Percentiles rank a stretch among this genome's conserved stretches.
Evolutionary conservation across 2,113 vertebrate genomes (phyloP).

Genomic region (Strigops habroptila): DNA sequence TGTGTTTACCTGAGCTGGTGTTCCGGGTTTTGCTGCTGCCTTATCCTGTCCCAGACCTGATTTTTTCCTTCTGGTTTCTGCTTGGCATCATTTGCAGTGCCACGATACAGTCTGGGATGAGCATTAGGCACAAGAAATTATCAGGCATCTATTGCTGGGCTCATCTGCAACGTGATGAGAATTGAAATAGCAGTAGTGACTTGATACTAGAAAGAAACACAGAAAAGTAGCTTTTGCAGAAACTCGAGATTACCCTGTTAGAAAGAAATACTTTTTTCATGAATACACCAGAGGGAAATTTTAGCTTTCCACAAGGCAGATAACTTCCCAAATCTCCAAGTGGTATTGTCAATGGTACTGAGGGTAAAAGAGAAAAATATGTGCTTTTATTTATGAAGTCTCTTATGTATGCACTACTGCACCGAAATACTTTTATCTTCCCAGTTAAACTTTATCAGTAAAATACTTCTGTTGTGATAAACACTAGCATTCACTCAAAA

Average conservation of each 20-base stretch:
- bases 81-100: fast-evolving
- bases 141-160: not conserved
- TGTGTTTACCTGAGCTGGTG: not conserved
- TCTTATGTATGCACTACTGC: not conserved
- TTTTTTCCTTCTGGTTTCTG: not conserved
- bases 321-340: not conserved
- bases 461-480: conserved; percentile 14
- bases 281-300: not conserved
- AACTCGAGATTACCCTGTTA: not conserved
- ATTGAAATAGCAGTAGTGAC: not conserved
- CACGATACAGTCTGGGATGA: not conserved
- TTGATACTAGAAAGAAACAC: not conserved
- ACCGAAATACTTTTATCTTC: not conserved
- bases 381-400: not conserved
- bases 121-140: not conserved
- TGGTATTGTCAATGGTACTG: not conserved
- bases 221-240: not conserved
- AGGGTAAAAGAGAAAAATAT: not conserved
- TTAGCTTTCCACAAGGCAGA: not conserved
- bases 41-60: not conserved
- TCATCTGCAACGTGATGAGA: not conserved
- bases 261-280: not conserved
- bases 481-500: not conserved
- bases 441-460: not conserved
- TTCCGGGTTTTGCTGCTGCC: not conserved